Base-by-base conservation (phyloP, 2,113 vertebrate species). In the Nycticorax nycticorax region DNA sequence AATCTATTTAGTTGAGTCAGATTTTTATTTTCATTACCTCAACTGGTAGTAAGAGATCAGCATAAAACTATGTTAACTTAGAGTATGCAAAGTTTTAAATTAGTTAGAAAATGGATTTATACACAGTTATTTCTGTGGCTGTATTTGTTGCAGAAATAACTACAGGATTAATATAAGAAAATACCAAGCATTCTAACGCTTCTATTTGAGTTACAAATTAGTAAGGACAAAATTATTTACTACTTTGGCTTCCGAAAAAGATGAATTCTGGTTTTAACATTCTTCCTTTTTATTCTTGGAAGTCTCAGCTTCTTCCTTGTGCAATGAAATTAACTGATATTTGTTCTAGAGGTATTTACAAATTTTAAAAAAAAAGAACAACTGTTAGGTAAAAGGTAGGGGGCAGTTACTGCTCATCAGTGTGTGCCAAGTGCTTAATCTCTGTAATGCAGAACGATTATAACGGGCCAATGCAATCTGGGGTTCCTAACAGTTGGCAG, bases 1-100 rank as follows among this genome's bases (percentile, higher is more conserved):
- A 97, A 97, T 73, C 88, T 97, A 89, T 97, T 97, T 97, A 94
- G 76, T 96, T 94, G 91, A 96, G 82, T 92, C 94, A 94, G 81
- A 93, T 94, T 97, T 96, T 97, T 95, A 74, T 93, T 96, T 96
- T 93, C 91, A 91, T 96, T 96, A 93, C 91, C 67, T 87, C 8
- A 1, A 48, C 87, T 85, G 27, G 52, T 94, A 97, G 95, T 93
- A 92, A 80, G 55, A 90, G 45, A 88, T 92, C 85, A 82, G 41
- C 79, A 71, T 93, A 95, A 92, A 97, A 88, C 55, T 68, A 26
- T 81, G 50, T 92, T 96, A 93, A 89, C 87, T 94, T 96, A 48
- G 33, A 84, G 50, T 63, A 87, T 14, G 9, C 64, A 55, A 97
- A 91, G 79, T 67, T 97, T 93, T 83, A 81, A 92, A 97, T 95